Base-by-base conservation (phyloP, 2,113 vertebrate genomes). In the Gobius niger region DNA sequence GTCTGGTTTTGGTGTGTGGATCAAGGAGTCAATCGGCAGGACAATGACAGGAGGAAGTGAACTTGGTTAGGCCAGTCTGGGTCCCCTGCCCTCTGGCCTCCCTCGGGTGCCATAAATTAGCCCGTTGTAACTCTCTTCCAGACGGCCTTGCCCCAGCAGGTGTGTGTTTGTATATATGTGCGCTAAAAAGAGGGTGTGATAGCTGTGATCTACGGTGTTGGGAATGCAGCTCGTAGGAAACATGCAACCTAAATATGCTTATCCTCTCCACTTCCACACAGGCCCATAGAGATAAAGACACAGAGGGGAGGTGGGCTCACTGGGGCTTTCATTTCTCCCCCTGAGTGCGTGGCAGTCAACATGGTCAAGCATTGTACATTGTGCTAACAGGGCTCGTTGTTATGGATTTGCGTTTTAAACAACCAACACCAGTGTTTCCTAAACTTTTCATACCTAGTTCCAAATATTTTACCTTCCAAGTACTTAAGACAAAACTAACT, bases 121-220 rank as follows among this genome's bases (percentile, higher is more conserved):
- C 76, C 80, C 63, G 88, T 82, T 90, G 89, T 89, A 92, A 90
- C 90, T 90, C 88, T 88, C 88, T 85, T 73, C 77, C 82, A 83
- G 90, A 88, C 82, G 70, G 87, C 91, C 85, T 91, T 91, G 88
- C 65, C 78, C 85, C 74, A 81, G 91, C 92, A 93, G 91, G 92
- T 93, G 92, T 90, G 91, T 92, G 90, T 92, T 90, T 93, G 90
- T 92, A 91, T 92, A 91, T 78, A 88, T 75, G 81, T 87, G 76
- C 40, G 66, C 60, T 87, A 89, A 87, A 86, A 81, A 82, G 79
- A 65, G 72, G 72, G 88, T 78, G 84, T 89, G 87, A 88, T 89
- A 83, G 86, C 79, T 88, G 85, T 92, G 90, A 92, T 89, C 89
- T 91, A 89, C 83, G 74, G 86, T 89, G 85, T 83, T 85, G 89